A percentile compares a stretch with the other conserved stretches of the same genome.
Evolutionary conservation across 1,140 invertebrate species (phyloP).

Genomic region (Drosophila takahashii): DNA sequence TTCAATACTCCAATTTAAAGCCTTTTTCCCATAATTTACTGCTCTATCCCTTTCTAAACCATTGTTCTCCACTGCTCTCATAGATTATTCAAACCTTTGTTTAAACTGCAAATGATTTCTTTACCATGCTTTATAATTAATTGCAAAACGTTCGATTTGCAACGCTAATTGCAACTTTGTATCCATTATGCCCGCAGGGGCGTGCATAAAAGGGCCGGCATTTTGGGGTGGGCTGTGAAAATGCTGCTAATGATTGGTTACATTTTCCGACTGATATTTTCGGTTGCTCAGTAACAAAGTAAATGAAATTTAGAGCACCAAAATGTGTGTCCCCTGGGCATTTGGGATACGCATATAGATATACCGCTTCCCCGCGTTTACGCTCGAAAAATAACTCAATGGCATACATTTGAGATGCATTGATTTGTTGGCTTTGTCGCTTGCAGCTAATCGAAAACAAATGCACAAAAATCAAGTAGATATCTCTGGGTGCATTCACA

Average conservation of each 20-base stretch:
- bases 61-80: slow-evolving; percentile 19
- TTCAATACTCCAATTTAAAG: slow-evolving; percentile 19
- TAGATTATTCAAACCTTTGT: slow-evolving; percentile 47
- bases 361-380: not conserved
- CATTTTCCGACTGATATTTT: slow-evolving; percentile 37
- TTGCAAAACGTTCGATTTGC: slow-evolving; percentile 67
- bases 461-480: slow-evolving; percentile 54
- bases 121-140: slow-evolving; percentile 71
- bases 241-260: slow-evolving; percentile 25
- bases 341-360: not conserved
- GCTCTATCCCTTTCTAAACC: not conserved
- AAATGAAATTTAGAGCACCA: slow-evolving; percentile 51
- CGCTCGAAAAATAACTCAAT: slow-evolving; percentile 8
- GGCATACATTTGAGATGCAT: slow-evolving; percentile 55
- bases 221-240: not conserved
- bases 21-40: slow-evolving; percentile 8
- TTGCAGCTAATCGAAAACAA: slow-evolving; percentile 77
- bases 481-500: slow-evolving; percentile 11
- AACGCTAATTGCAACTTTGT: slow-evolving; percentile 72
- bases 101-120: slow-evolving; percentile 50
- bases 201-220: no score
- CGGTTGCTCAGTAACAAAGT: slow-evolving; percentile 42
- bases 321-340: slow-evolving; percentile 27
- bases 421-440: slow-evolving; percentile 78
- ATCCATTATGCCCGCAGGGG: slow-evolving; percentile 40